These are phyloP conservation scores for Coleophora deauratella DNA, from an alignment of 2,888 invertebrate genomes.

Conservation along the genomic window DNA sequence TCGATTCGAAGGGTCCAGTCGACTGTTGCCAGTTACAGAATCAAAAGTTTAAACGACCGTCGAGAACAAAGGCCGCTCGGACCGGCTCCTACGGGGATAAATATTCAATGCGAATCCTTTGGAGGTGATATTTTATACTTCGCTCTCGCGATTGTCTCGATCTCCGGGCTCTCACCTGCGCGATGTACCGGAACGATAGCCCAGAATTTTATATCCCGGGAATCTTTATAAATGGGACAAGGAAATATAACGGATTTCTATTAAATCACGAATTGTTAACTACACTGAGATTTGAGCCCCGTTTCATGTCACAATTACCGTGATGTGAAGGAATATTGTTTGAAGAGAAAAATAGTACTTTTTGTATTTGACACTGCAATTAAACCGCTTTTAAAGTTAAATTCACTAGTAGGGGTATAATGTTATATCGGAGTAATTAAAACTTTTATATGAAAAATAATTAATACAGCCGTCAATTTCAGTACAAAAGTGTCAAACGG, in stretches of 20 bases:
- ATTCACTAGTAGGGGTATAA: background rate
- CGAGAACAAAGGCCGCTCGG: slow-evolving; percentile 68
- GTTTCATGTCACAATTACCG: background rate
- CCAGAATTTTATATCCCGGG: slow-evolving; percentile 22
- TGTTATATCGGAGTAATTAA: slow-evolving; percentile 21
- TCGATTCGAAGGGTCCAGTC: slow-evolving; percentile 65
- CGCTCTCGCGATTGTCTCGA: slow-evolving; percentile 48
- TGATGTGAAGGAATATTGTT: background rate
- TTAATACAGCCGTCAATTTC: slow-evolving; percentile 30
- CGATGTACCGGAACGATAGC: slow-evolving; percentile 41
- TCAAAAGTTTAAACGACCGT: slow-evolving; percentile 73
- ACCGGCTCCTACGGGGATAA: slow-evolving; percentile 60
- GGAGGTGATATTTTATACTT: slow-evolving; percentile 68
- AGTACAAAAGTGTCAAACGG: slow-evolving; percentile 49
- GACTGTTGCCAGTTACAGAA: slow-evolving; percentile 72
- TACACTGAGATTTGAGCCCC: slow-evolving; percentile 6
- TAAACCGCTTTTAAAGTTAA: background rate
- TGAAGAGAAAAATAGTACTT: background rate
- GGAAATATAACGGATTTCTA: slow-evolving; percentile 29
- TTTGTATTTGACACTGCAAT: background rate
- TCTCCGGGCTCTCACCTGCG: slow-evolving; percentile 54
- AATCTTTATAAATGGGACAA: slow-evolving; percentile 32
- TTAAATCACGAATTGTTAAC: slow-evolving; percentile 3
- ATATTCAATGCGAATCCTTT: slow-evolving; percentile 74
- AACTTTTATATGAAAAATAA: slow-evolving; percentile 32